A percentile compares a stretch with the other conserved stretches of the same genome.
Conservation (phyloP, 1,140 invertebrate species). For the Ostrea denselamellosa region DNA sequence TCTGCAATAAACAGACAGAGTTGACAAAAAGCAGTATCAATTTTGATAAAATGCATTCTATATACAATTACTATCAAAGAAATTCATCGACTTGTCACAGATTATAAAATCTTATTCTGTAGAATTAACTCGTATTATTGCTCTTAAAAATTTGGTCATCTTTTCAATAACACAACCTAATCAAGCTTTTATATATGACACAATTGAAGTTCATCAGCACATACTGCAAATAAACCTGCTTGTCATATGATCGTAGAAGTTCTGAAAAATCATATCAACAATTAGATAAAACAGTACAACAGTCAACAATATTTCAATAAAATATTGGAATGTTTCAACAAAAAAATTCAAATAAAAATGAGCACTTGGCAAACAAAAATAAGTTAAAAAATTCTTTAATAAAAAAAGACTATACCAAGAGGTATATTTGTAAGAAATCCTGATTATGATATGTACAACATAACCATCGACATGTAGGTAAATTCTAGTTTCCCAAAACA, state of each 20-base stretch:
- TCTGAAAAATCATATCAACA: slow-evolving; percentile 31
- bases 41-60: slow-evolving; percentile 33
- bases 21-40: background rate
- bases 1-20: slow-evolving; percentile 28
- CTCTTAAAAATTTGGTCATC: background rate
- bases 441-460: slow-evolving; percentile 32
- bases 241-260: background rate
- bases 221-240: slow-evolving; percentile 15
- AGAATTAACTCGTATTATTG: background rate
- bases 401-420: slow-evolving; percentile 33
- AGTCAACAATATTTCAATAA: slow-evolving; percentile 35
- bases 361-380: slow-evolving; percentile 19
- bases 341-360: slow-evolving; percentile 34
- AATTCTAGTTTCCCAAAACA: background rate
- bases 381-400: background rate
- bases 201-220: background rate
- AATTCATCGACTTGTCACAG: background rate
- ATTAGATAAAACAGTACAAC: slow-evolving; percentile 11
- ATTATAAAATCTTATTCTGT: background rate
- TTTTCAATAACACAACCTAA: background rate
- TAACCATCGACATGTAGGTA: background rate
- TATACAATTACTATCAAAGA: background rate
- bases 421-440: background rate
- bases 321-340: slow-evolving; percentile 38
- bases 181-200: background rate